phyloP scores from a whole-genome alignment of 2,113 vertebrate genomes.

The human (Homo sapiens) region DNA sequence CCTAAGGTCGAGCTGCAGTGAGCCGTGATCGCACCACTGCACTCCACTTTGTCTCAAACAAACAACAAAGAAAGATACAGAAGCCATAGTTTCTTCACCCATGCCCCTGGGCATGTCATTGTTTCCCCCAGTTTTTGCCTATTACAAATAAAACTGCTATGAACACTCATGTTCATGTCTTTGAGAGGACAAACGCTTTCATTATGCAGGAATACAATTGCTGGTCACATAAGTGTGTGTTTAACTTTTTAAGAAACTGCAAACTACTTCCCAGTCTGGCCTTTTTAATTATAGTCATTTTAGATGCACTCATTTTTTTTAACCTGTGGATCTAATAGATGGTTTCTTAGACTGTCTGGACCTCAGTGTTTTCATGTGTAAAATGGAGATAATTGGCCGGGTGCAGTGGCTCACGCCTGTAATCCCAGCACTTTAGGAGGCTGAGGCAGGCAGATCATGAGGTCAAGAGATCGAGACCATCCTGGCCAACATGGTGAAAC shows the following conservation, averaged over 20 bases:
- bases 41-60: too few species aligned
- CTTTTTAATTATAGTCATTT: background rate
- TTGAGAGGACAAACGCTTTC: background rate
- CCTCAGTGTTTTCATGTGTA: background rate
- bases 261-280: background rate
- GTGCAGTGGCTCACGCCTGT: too few species aligned
- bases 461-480: too few species aligned
- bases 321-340: background rate
- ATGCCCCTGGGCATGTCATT: background rate
- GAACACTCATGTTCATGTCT: background rate
- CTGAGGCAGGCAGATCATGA: too few species aligned
- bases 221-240: background rate
- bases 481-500: too few species aligned
- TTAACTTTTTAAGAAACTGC: slow-evolving; percentile 42
- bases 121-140: background rate
- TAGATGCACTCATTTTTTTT: background rate
- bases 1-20: too few species aligned
- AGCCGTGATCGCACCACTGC: too few species aligned
- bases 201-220: background rate
- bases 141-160: background rate
- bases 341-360: background rate
- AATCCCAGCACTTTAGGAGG: too few species aligned
- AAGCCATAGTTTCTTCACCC: background rate
- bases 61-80: too few species aligned
- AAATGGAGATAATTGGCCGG: background rate